These are phyloP conservation scores for Ceratosolen solmsi DNA, from an alignment of 1,140 invertebrate species.

Conservation along the genomic window DNA sequence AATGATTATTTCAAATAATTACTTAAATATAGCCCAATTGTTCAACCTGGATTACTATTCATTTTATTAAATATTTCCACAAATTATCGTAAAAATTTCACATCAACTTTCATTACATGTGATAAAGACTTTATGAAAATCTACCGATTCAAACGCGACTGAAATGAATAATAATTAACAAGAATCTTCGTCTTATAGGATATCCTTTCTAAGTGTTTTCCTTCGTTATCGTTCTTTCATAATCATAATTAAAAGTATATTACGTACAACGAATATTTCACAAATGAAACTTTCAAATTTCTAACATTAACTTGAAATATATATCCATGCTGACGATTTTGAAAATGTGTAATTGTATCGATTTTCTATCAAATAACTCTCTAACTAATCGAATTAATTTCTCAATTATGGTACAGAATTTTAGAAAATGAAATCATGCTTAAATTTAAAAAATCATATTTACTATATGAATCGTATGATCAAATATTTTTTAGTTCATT, in stretches of 20 bases:
- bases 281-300: background rate
- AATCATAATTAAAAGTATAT: no score
- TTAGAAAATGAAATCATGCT: no score
- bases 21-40: no score
- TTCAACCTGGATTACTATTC: no score
- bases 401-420: no score
- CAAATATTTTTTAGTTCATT: no score
- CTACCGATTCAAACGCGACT: background rate
- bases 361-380: background rate
- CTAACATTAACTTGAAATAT: background rate
- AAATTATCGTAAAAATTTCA: background rate
- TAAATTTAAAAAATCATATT: no score
- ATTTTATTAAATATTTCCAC: no score
- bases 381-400: no score
- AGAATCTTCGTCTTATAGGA: background rate
- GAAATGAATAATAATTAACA: background rate
- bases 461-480: no score
- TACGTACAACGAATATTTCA: background rate
- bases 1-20: no score
- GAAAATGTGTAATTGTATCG: background rate
- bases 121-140: background rate
- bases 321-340: background rate
- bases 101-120: background rate
- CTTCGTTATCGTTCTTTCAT: no score
- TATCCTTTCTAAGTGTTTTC: background rate